Base-by-base conservation (phyloP, 2,797 vertebrate genomes). In the Sphenopsis melanotis region DNA sequence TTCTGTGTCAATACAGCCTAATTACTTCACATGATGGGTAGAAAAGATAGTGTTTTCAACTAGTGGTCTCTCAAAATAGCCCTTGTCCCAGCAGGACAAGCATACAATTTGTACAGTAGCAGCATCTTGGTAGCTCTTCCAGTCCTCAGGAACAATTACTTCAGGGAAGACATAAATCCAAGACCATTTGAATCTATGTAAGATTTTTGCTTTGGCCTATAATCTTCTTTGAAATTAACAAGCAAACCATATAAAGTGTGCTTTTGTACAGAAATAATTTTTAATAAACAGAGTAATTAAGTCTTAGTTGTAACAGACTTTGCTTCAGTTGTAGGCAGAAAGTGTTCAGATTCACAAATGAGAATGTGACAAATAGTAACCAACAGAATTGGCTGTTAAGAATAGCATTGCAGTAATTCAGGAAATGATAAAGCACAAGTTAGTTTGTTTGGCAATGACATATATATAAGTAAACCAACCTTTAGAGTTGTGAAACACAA, bases 221-320 rank as follows among this genome's bases (percentile, higher is more conserved):
- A 84, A 10, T 82, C 32, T 76, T 17, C 39, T 77, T 84, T 3
- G 2, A 63, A 90, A 90, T 78, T 66, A 69, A 34, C 29, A 82
- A 59, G 23, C 22, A 93, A 65, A 57, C 24, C 29, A 72, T 44
- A 50, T 6, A 32, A 75, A 82, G 6, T 15, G 16, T 57, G 32
- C 7, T 76, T 89, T 71, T 72, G 14, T 68, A 63, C 79, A 65
- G 29, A 63, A 70, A 37, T 39, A 26, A 8, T 39, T 60, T 81
- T 76, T 65, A 56, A 66, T 76, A 89, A 90, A 74, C 18, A 52
- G 36, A 65, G 20, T 59, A 85, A 87, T 60, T 79, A 85, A 74
- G 11, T 82, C 39, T 37, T 39, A 27, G 27, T 72, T 82, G 70
- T 76, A 94, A 89, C 50, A 93, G 71, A 61, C 42, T 87, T 90